These are phyloP conservation scores for Chromobotia macracanthus DNA, from an alignment of 2,797 vertebrate species.

Conservation along the genomic window DNA sequence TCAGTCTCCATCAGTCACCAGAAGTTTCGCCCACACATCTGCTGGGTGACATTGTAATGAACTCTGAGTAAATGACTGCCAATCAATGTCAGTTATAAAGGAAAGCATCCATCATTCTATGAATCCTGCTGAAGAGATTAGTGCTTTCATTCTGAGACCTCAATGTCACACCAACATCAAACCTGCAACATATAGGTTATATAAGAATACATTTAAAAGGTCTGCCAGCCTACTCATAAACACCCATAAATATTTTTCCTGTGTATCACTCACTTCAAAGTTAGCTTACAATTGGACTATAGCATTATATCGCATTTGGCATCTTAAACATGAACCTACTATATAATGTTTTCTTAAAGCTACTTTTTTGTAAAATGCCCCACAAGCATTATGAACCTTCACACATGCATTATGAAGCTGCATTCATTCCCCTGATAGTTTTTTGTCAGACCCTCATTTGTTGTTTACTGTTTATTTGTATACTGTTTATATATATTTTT, in stretches of 20 bases:
- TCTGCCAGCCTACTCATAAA: neutral
- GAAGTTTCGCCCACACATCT: slow-evolving; percentile 66
- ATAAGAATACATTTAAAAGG: neutral
- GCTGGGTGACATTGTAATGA: slow-evolving; percentile 69
- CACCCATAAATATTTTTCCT: neutral
- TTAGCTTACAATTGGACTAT: neutral
- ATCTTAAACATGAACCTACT: neutral
- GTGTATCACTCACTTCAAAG: neutral
- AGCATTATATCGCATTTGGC: neutral
- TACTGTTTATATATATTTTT: too few species aligned
- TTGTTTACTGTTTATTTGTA: too few species aligned
- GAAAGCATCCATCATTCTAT: slow-evolving; percentile 7
- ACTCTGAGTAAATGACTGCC: slow-evolving; percentile 79
- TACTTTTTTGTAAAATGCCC: too few species aligned
- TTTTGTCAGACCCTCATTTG: neutral
- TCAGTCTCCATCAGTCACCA: slow-evolving; percentile 72
- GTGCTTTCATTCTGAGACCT: too few species aligned
- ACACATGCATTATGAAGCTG: neutral
- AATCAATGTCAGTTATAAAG: slow-evolving; percentile 42
- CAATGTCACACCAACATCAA: neutral
- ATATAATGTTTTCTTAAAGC: neutral
- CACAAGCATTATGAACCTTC: neutral
- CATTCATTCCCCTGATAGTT: too few species aligned
- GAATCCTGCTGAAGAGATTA: neutral
- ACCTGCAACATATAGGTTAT: neutral